phyloP scores from a whole-genome alignment of 2,888 invertebrate genomes.

The Octonoba sinensis region DNA sequence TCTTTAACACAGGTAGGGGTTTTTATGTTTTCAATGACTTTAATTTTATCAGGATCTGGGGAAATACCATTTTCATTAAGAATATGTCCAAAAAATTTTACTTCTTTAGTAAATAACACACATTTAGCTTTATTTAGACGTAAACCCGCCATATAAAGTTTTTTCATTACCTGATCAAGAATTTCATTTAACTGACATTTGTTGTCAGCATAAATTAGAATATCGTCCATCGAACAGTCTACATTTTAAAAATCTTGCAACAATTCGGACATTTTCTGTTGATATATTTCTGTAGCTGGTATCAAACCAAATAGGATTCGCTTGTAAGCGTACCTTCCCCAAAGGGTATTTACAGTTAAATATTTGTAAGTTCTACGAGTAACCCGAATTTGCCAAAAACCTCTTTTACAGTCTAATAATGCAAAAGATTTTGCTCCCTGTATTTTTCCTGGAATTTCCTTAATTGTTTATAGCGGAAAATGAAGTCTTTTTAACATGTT shows the following conservation, averaged over 20 bases:
- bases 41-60: background rate
- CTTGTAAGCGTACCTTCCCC: background rate
- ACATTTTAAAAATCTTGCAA: too few relatives aligned
- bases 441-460: too few relatives aligned
- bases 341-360: background rate
- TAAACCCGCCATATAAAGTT: background rate
- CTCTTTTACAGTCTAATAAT: background rate
- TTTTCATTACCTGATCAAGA: too few relatives aligned
- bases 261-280: background rate
- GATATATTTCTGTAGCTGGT: background rate
- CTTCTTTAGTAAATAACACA: background rate
- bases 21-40: background rate
- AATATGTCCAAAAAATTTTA: background rate
- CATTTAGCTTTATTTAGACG: background rate
- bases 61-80: background rate
- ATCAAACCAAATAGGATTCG: background rate
- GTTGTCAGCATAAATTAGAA: too few relatives aligned
- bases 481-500: slow-evolving; percentile 1
- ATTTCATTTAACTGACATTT: too few relatives aligned
- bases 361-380: background rate
- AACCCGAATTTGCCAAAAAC: background rate
- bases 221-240: too few relatives aligned
- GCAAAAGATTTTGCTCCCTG: background rate
- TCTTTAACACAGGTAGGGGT: background rate
- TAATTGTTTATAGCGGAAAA: too few relatives aligned